Evolutionary conservation across 2,113 vertebrate genomes (phyloP).

Genomic region (Trichechus manatus): DNA sequence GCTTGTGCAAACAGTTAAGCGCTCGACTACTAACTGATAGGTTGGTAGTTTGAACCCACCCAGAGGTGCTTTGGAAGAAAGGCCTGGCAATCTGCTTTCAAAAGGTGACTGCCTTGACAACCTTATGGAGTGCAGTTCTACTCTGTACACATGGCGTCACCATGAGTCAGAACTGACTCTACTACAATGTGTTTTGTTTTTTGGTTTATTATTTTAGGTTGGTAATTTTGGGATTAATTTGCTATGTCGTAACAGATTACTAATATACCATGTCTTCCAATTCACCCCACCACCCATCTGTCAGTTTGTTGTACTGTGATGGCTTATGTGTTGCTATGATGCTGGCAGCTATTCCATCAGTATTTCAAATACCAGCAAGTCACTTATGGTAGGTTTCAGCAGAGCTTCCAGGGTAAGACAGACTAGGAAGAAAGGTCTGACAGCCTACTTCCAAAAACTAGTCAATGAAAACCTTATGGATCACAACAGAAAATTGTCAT

Average conservation of each 20-base stretch:
- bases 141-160: not conserved
- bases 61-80: not conserved
- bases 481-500: not conserved
- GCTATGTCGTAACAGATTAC: not conserved
- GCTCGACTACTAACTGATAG: not conserved
- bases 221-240: not conserved
- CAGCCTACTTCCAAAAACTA: not conserved
- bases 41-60: not conserved
- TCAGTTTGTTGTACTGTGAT: not conserved
- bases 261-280: not conserved
- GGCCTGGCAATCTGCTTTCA: not conserved
- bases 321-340: not conserved
- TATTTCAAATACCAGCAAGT: not conserved
- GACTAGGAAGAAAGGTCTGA: not conserved
- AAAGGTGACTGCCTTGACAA: not conserved
- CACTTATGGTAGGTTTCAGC: not conserved
- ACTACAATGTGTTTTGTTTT: not conserved
- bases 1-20: not conserved
- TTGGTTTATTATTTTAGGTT: not conserved
- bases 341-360: not conserved
- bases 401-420: not conserved
- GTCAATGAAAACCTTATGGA: not conserved
- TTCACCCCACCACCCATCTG: not conserved
- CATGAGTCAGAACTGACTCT: not conserved
- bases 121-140: not conserved